Evolutionary conservation across 2,797 vertebrate species (phyloP), one percentile per base, ranked within the genome.

Genomic region (Enteromius fasciolatus): DNA sequence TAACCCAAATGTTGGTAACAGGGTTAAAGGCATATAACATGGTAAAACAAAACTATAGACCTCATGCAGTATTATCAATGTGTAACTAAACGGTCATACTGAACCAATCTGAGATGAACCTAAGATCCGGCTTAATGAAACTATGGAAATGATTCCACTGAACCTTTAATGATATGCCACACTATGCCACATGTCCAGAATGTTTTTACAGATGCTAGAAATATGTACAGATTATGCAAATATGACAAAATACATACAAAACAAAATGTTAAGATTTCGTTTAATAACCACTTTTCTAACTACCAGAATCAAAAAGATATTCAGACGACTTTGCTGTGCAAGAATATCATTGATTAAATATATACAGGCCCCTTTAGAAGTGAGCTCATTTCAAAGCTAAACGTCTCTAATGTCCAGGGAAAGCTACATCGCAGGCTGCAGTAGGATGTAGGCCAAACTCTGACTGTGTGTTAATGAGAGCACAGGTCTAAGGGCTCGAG

Each of bases 381-480:
- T 64, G n/a, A 41, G 61, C 14, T 48, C 1, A 33, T 46, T 85
- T 81, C 81, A 85, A 80, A 85, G 28, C 48, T 64, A 31, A 61
- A 68, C 0, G 0, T 25, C 3, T 59, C 23, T 48, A 46, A 76
- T 77, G 80, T 86, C 82, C 80, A 81, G 36, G 33, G 31, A 82
- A 74, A 79, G 39, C 59, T 28, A 33, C 78, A 79, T 20, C 63
- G 83, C 78, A 86, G 70, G 73, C 54, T 33, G 83, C 44, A 28
- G 23, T 46, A 83, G 80, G 84, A 83, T 86, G 67, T 86, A 84
- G 81, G 85, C 80, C 77, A 83, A 33, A 23, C 84, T 57, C 75
- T 54, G 86, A 78, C 81, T 83, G 86, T 88, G 87, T 87, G 84
- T 81, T 85, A 85, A 86, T 87, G 83, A 84, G 85, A 75, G 59